A percentile compares a stretch with the other conserved stretches of the same genome.
phyloP scores from a whole-genome alignment of 2,888 invertebrate genomes.

The Hesperia comma region DNA sequence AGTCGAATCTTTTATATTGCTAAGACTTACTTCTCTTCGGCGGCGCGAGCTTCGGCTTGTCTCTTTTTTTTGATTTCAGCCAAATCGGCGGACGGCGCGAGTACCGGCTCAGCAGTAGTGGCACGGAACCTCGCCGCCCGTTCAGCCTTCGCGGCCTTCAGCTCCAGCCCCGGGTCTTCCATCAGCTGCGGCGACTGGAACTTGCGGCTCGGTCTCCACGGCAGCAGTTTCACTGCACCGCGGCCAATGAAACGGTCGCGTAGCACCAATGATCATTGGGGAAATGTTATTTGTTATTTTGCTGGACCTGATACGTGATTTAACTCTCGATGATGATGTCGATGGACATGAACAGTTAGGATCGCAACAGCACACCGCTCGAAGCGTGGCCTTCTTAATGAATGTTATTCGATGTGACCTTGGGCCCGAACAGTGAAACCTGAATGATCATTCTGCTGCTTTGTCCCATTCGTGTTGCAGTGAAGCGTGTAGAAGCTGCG shows the following conservation, averaged over 20 bases:
- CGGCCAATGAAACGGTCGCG: slow-evolving; percentile 59
- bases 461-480: slow-evolving; percentile 52
- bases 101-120: slow-evolving; percentile 73
- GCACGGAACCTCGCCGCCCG: slow-evolving; percentile 85
- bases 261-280: slow-evolving; percentile 60
- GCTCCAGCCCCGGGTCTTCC: slow-evolving; percentile 84
- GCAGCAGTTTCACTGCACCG: slow-evolving; percentile 85
- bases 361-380: slow-evolving; percentile 52
- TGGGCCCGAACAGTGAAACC: slow-evolving; percentile 67
- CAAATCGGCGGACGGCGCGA: slow-evolving; percentile 79
- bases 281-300: slow-evolving; percentile 50
- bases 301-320: slow-evolving; percentile 44
- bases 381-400: slow-evolving; percentile 41
- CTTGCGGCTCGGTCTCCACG: slow-evolving; percentile 87
- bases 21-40: slow-evolving; percentile 82
- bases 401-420: slow-evolving; percentile 62
- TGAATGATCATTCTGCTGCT: slow-evolving; percentile 53
- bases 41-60: slow-evolving; percentile 86
- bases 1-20: background rate
- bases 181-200: slow-evolving; percentile 85
- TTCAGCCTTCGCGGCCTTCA: slow-evolving; percentile 86
- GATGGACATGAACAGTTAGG: slow-evolving; percentile 63
- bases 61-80: slow-evolving; percentile 82
- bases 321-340: slow-evolving; percentile 52
- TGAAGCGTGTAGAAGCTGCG: slow-evolving; percentile 62